Evolutionary conservation across 1,140 invertebrate species (phyloP).

Genomic region (Sycobia sp.): DNA sequence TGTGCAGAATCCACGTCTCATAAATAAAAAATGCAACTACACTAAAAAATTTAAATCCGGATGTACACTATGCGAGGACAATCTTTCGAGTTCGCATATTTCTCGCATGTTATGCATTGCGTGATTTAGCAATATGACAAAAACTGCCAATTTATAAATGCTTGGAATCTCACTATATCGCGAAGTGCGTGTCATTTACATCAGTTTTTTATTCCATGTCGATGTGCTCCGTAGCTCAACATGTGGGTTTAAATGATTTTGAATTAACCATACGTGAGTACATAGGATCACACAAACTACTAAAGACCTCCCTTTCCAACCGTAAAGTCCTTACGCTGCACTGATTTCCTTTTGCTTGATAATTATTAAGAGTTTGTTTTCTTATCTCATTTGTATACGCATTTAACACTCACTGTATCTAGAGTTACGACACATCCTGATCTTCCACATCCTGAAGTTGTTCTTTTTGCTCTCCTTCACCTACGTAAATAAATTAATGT

Average conservation of each 20-base stretch:
- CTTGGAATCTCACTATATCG: slow-evolving; percentile 56
- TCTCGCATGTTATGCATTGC: slow-evolving; percentile 40
- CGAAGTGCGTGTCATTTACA: slow-evolving; percentile 42
- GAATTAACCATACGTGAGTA: slow-evolving; percentile 52
- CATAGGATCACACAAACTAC: slow-evolving; percentile 54
- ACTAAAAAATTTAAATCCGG: slow-evolving; percentile 37
- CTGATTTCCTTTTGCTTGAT: slow-evolving; percentile 59
- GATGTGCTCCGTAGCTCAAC: slow-evolving; percentile 52
- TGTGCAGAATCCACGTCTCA: slow-evolving; percentile 28
- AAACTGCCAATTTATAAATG: slow-evolving; percentile 51
- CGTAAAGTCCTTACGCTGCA: slow-evolving; percentile 53
- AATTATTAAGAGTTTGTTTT: slow-evolving; percentile 62
- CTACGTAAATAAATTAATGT: too few species aligned
- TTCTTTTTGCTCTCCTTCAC: slow-evolving; percentile 86
- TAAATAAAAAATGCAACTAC: slow-evolving; percentile 39
- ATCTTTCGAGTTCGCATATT: slow-evolving; percentile 29
- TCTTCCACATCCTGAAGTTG: slow-evolving; percentile 89
- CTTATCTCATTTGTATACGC: slow-evolving; percentile 60
- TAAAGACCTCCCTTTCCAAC: slow-evolving; percentile 52
- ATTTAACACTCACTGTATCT: slow-evolving; percentile 59
- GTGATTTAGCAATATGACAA: slow-evolving; percentile 42
- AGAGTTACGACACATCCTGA: slow-evolving; percentile 87
- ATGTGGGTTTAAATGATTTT: slow-evolving; percentile 48
- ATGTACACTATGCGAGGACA: slow-evolving; percentile 38
- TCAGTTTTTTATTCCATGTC: slow-evolving; percentile 43